Evolutionary conservation across 1,140 invertebrate genomes (phyloP).

Genomic region (Drosophila pseudoananassae): DNA sequence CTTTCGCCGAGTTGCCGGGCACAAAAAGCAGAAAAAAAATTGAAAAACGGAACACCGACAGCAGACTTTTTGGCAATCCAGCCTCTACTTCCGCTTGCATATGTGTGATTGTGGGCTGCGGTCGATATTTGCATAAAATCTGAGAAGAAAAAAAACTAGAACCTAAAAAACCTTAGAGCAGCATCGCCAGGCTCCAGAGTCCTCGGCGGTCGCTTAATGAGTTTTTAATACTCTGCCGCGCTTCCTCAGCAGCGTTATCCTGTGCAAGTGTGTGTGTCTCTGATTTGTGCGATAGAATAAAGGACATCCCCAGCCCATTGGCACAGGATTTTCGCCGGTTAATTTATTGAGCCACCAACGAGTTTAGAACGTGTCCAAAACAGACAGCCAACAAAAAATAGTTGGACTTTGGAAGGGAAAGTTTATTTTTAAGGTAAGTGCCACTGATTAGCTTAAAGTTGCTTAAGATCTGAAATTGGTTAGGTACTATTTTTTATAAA

Average conservation of each 20-base stretch:
- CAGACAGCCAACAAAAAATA: constrained; percentile 37
- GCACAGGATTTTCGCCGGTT: constrained; percentile 56
- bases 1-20: constrained; percentile 56
- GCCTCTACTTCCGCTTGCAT: constrained; percentile 20
- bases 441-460: constrained; percentile 31
- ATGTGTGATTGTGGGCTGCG: constrained; percentile 34
- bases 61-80: constrained; percentile 68
- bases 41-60: constrained; percentile 31
- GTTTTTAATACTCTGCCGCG: constrained; percentile 78
- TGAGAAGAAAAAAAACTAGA: background rate
- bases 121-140: constrained; percentile 81
- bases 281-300: constrained; percentile 33
- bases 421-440: constrained; percentile 35
- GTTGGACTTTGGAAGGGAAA: constrained; percentile 46
- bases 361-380: constrained; percentile 49
- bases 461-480: too few species aligned
- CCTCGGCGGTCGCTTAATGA: constrained; percentile 65
- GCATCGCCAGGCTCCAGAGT: constrained; percentile 15
- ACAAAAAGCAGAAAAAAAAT: constrained; percentile 10
- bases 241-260: constrained; percentile 29
- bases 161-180: constrained; percentile 21
- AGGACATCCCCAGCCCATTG: constrained; percentile 46
- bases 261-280: constrained; percentile 9
- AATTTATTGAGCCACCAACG: constrained; percentile 67
- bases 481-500: too few species aligned